Evolutionary conservation across 2,888 invertebrate genomes (phyloP), one percentile per base, ranked within the genome.

Genomic region (Tridacna crocea): DNA sequence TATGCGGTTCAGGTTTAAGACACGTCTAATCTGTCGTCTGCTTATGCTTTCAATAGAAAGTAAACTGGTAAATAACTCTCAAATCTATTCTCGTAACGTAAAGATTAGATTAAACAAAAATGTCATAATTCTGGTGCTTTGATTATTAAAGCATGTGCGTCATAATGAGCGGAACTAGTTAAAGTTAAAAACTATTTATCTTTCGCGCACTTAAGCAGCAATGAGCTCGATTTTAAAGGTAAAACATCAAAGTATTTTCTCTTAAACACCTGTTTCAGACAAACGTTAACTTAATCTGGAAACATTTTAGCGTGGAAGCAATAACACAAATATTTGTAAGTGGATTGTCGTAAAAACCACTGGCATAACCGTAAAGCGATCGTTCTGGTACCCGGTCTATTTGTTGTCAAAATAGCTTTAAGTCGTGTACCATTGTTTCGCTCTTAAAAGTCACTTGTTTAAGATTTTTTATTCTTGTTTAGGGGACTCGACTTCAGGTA

Each of bases 221-320:
- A 70, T 68, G 63, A 61, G 55, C 36, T 63, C 26, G 17, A 47
- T 63, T 48, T 83, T 72, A 51, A 70, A 66, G 75, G 72, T 66
- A 19, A 72, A 74, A 75, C 75, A 72, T 83, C 83, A 83, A 83
- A 83, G 83, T 27, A n/a, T 11, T 6, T 8, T 46, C 51, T 51
- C 70, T 70, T 70, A 70, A 70, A 70, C 83, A 83, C 83, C 83
- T 83, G 83, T 83, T 77, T 55, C 26, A 75, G 63, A 77, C 78
- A 77, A 77, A 78, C 60, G 76, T 24, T 80, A 72, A 66, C 70
- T 65, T 72, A 48, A 60, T 27, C n/a, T 24, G 11, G 24, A 51
- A 60, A 46, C 27, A 27, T 81, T 77, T 81, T 81, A 66, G 58
- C 81, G 58, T 58, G 60, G 74, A 74, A 74, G 75, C 70, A 77